Evolutionary conservation across 2,888 invertebrate genomes (phyloP), one percentile per base, ranked within the genome.

Genomic region (Chymomyza amoena): DNA sequence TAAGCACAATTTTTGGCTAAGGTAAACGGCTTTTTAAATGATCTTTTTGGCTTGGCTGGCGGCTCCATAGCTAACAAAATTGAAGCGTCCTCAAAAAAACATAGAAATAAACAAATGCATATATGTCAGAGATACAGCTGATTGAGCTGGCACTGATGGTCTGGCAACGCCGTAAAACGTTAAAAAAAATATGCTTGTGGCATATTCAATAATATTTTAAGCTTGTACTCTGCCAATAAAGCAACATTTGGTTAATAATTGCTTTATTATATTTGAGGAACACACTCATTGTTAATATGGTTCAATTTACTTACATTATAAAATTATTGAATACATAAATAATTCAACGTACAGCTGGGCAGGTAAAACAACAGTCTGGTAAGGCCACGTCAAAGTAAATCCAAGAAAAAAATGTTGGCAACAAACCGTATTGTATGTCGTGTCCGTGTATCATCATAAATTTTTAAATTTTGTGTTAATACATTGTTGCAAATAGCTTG

Each of bases 1-100:
- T 83, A 83, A 0, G 77, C 77, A 6, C 78, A 73, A 62, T 85
- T 83, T 56, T 68, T 83, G 5, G 83, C 73, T 50, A 83, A 78
- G 4, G 68, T 54, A 70, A 85, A 83, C 4, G 70, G 61, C 2
- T 56, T 67, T 36, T 83, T 83, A 52, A 81, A 83, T 0, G 83
- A 60, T 0, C 73, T 73, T 61, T 71, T 82, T 0, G 63, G 15
- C 20, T 77, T 84, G 0, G 50, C 4, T 15, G 15, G 18, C 7
- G 28, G 2, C 16, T 75, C 75, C 77, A 72, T 77, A 7, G 10
- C 18, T 56, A 10, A 45, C 13, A 45, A 10, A 45, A 15, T 45
- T 45, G 2, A 45, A 10, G 13, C 39, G 39, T 2, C 52, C 32
- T 52, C 25, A 39, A 9, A 60, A 50, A 64, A 59, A 63, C 6